phyloP scores from a whole-genome alignment of 2,113 vertebrate species.

The Alces alces region DNA sequence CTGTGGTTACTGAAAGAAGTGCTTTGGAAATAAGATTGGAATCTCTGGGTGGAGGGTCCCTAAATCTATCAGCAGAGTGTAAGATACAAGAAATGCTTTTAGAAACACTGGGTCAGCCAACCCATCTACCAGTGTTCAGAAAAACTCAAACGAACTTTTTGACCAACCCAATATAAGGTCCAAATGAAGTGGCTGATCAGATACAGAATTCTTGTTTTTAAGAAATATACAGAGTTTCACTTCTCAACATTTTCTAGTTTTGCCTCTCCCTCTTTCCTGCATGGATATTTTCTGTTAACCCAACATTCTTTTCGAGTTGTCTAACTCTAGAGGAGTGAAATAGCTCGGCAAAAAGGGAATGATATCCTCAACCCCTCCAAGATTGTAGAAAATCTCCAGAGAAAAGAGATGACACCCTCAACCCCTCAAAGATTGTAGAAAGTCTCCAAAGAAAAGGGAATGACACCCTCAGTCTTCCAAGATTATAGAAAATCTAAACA shows the following conservation, averaged over 20 bases:
- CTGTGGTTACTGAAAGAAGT: conserved; percentile 20
- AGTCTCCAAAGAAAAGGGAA: neutral
- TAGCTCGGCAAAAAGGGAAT: neutral
- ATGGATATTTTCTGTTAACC: neutral
- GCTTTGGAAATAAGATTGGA: neutral
- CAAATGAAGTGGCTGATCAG: neutral
- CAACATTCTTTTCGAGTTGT: neutral
- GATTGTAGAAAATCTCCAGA: neutral
- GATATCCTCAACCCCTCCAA: neutral
- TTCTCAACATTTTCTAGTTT: neutral
- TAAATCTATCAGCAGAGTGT: neutral
- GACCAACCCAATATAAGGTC: neutral
- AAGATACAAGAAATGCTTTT: neutral
- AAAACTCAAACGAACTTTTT: neutral
- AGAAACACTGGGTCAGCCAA: neutral
- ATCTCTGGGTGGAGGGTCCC: neutral
- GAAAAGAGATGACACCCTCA: neutral
- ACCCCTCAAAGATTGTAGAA: neutral
- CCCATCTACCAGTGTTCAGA: neutral
- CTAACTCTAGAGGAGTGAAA: neutral
- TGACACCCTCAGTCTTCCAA: neutral
- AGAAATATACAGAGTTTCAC: neutral
- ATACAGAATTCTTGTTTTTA: conserved; percentile 9
- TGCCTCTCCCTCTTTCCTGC: neutral
- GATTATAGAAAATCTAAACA: neutral